phyloP scores from a whole-genome alignment of 1,140 invertebrate species.

The Trypoxylus dichotomus region DNA sequence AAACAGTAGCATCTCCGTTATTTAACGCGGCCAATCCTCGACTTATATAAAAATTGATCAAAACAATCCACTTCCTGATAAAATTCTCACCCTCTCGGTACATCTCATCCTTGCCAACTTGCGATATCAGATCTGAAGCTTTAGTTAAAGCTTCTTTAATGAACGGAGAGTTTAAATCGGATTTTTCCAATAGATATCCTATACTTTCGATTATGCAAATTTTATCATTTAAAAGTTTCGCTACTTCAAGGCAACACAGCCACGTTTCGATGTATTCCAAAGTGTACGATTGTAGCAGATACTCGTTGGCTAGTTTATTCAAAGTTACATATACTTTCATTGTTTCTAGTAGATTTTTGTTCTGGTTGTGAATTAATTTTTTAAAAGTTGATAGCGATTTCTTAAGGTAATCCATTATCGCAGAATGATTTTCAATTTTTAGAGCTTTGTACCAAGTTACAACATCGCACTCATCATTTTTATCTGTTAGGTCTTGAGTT shows the following conservation, averaged over 20 bases:
- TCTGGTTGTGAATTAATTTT: neutral
- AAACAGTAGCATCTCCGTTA: neutral
- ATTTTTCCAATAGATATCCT: slow-evolving; percentile 26
- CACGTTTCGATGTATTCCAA: slow-evolving; percentile 7
- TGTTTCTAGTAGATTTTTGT: neutral
- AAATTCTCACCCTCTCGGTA: neutral
- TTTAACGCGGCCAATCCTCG: neutral
- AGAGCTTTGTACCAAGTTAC: slow-evolving; percentile 7
- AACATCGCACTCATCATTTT: slow-evolving; percentile 28
- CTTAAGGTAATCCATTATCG: slow-evolving; percentile 22
- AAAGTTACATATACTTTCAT: slow-evolving; percentile 1
- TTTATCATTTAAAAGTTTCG: slow-evolving; percentile 23
- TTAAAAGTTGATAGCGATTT: slow-evolving; percentile 28
- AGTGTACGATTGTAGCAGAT: slow-evolving; percentile 8
- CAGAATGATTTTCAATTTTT: slow-evolving; percentile 1
- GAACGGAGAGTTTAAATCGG: neutral
- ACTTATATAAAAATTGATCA: slow-evolving; percentile 17
- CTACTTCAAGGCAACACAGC: slow-evolving; percentile 1
- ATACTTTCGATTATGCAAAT: slow-evolving; percentile 22
- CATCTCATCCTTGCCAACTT: neutral
- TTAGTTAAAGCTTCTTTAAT: neutral
- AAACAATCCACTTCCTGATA: neutral
- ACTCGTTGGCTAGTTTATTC: slow-evolving; percentile 25
- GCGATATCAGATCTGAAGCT: neutral
- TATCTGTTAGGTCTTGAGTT: neutral